Percentiles rank a stretch among this genome's conserved stretches.
These are phyloP conservation scores for Catostomus latipinnis DNA, from an alignment of 2,797 vertebrate genomes.

Conservation along the genomic window DNA sequence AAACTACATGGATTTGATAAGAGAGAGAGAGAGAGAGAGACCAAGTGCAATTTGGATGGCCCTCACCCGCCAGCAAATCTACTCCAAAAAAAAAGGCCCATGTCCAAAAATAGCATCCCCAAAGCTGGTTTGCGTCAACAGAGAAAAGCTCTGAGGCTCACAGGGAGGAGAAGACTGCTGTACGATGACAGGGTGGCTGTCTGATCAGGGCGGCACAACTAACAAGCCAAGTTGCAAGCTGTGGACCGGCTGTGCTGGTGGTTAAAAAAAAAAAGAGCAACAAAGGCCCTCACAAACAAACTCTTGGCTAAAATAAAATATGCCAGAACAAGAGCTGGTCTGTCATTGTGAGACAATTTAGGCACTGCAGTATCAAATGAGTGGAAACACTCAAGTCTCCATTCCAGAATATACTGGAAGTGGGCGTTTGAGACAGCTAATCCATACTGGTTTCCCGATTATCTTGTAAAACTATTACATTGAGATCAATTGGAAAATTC, in stretches of 20 bases:
- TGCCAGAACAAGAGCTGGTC: slow-evolving; percentile 30
- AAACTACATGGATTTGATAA: not conserved
- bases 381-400: slow-evolving; percentile 1
- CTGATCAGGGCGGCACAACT: slow-evolving; percentile 36
- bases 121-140: slow-evolving; percentile 52
- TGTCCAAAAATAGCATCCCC: slow-evolving; percentile 49
- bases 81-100: not conserved
- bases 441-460: not conserved
- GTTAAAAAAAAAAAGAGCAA: slow-evolving; percentile 42
- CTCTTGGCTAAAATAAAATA: slow-evolving; percentile 31
- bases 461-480: not conserved
- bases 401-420: not conserved
- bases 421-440: not conserved
- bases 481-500: not conserved
- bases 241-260: slow-evolving; percentile 32
- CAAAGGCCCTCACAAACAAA: slow-evolving; percentile 48
- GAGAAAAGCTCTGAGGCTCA: slow-evolving; percentile 23
- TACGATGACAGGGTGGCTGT: slow-evolving; percentile 56
- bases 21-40: not conserved
- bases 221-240: slow-evolving; percentile 40
- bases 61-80: not conserved
- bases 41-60: slow-evolving; percentile 20
- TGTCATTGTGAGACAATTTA: slow-evolving; percentile 38
- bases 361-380: slow-evolving; percentile 16
- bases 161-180: slow-evolving; percentile 36